These are phyloP conservation scores for Sipha maydis DNA, from an alignment of 2,888 invertebrate species.

Conservation along the genomic window DNA sequence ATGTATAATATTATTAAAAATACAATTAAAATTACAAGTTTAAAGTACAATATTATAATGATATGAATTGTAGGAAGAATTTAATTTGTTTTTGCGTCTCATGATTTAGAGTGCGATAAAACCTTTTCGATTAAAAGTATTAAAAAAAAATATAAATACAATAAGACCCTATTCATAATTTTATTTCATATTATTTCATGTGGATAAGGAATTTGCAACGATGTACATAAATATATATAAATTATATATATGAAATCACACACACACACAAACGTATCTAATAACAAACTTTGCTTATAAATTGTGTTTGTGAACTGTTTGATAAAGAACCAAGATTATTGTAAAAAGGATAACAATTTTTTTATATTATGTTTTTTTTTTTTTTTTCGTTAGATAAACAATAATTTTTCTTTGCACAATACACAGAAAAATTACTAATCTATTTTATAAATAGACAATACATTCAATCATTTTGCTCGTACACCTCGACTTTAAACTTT, in stretches of 20 bases:
- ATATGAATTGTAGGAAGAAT: not conserved
- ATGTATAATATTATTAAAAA: too few relatives aligned
- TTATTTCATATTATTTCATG: not conserved
- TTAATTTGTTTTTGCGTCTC: slow-evolving; percentile 14
- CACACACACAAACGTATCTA: not conserved
- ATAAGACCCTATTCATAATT: not conserved
- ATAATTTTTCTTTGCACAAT: too few relatives aligned
- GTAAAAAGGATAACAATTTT: too few relatives aligned
- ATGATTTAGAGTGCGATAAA: slow-evolving; percentile 14
- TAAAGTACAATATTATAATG: not conserved
- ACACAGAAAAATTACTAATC: too few relatives aligned
- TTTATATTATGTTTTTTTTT: too few relatives aligned
- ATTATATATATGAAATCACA: not conserved
- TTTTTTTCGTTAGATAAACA: too few relatives aligned
- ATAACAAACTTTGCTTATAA: not conserved
- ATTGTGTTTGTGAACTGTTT: too few relatives aligned
- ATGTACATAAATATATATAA: not conserved
- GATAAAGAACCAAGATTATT: too few relatives aligned
- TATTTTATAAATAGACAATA: too few relatives aligned
- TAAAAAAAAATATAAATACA: slow-evolving; percentile 41
- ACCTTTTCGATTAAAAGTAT: slow-evolving; percentile 37
- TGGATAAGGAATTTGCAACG: slow-evolving; percentile 14
- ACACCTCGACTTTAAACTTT: too few relatives aligned
- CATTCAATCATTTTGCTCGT: too few relatives aligned
- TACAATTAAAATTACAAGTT: too few relatives aligned